Evolutionary conservation across 2,113 vertebrate species (phyloP).

Genomic region (Xerus inauris): DNA sequence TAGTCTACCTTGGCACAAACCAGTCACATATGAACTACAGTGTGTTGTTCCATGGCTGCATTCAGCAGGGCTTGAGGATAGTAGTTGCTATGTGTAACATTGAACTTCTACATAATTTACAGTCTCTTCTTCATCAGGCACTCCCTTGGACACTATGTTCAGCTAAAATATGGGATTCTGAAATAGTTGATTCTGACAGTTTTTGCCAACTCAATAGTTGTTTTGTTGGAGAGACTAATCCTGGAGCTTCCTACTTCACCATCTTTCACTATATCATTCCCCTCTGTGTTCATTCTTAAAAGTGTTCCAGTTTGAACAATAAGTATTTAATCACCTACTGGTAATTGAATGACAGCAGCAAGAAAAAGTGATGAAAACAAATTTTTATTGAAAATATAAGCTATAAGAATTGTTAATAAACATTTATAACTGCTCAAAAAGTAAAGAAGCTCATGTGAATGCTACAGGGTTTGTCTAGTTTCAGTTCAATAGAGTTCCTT

Average conservation of each 20-base stretch:
- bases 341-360: background rate
- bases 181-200: conserved; percentile 18
- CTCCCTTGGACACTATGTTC: background rate
- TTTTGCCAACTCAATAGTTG: background rate
- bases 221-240: background rate
- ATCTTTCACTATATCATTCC: background rate
- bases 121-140: background rate
- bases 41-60: background rate
- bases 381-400: conserved; percentile 4
- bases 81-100: background rate
- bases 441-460: background rate
- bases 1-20: background rate
- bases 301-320: conserved; percentile 4
- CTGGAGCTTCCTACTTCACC: background rate
- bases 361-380: conserved; percentile 34
- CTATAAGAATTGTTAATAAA: background rate
- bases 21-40: background rate
- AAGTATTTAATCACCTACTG: background rate
- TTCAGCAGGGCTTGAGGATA: background rate
- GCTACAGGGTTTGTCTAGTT: background rate
- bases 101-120: background rate
- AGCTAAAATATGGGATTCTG: background rate
- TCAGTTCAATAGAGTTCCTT: background rate
- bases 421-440: background rate
- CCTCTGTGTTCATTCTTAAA: conserved; percentile 17